Evolutionary conservation across 1,140 invertebrate species (phyloP).

Genomic region (Brachionus rubens): DNA sequence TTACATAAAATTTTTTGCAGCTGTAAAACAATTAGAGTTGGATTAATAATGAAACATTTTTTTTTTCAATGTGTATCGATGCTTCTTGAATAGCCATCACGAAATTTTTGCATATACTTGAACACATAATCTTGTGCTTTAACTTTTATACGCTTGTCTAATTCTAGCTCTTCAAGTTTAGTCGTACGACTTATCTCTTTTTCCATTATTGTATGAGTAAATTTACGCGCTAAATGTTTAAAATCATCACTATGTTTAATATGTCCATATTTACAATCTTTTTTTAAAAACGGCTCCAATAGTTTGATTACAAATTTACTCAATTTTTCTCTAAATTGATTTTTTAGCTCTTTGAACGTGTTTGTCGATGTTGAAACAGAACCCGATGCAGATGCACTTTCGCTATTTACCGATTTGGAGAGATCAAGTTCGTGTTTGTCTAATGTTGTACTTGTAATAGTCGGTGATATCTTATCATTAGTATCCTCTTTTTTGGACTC

Average conservation of each 20-base stretch:
- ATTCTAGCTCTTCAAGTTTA: constrained; percentile 15
- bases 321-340: constrained; percentile 39
- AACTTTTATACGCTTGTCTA: constrained; percentile 9
- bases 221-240: constrained; percentile 89
- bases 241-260: constrained; percentile 88
- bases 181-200: constrained; percentile 75
- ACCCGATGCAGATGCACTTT: neutral
- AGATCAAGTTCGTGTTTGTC: constrained; percentile 81
- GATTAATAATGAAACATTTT: neutral
- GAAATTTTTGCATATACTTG: constrained; percentile 93
- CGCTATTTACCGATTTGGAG: constrained; percentile 53
- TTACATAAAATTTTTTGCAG: no score
- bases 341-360: constrained; percentile 67
- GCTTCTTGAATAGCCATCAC: constrained; percentile 54
- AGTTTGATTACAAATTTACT: constrained; percentile 76
- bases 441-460: constrained; percentile 51
- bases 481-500: constrained; percentile 62
- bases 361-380: neutral
- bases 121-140: constrained; percentile 79
- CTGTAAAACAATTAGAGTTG: neutral
- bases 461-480: constrained; percentile 62
- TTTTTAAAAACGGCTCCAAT: constrained; percentile 81
- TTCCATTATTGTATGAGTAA: constrained; percentile 91
- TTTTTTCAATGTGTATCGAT: neutral
- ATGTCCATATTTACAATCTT: constrained; percentile 75